These are phyloP conservation scores for Chymomyza procnemis DNA, from an alignment of 2,888 invertebrate genomes.

Conservation along the genomic window DNA sequence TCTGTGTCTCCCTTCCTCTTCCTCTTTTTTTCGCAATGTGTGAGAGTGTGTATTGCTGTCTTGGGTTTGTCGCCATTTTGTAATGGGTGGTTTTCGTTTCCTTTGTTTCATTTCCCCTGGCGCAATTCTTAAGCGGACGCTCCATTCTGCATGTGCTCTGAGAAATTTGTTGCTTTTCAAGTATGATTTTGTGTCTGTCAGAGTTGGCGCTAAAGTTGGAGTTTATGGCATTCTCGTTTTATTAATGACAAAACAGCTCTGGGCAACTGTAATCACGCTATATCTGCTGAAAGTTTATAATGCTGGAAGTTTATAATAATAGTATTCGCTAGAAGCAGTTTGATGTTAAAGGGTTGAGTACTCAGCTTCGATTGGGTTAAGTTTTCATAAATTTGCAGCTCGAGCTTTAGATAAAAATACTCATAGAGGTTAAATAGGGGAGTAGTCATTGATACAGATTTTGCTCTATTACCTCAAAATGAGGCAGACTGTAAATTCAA, in stretches of 20 bases:
- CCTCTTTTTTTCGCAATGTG: slow-evolving; percentile 3
- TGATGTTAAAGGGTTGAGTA: slow-evolving; percentile 6
- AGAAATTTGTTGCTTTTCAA: slow-evolving; percentile 38
- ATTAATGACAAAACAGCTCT: slow-evolving; percentile 39
- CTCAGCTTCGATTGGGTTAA: not conserved
- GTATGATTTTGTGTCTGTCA: slow-evolving; percentile 14
- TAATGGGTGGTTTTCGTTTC: slow-evolving; percentile 23
- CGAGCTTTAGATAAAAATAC: no score
- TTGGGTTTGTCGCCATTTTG: slow-evolving; percentile 64
- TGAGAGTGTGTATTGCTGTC: slow-evolving; percentile 29
- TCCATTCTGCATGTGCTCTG: slow-evolving; percentile 51
- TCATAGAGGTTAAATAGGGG: no score
- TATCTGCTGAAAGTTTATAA: slow-evolving; percentile 71
- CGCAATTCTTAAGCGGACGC: slow-evolving; percentile 36
- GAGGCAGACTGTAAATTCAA: no score
- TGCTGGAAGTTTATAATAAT: slow-evolving; percentile 13
- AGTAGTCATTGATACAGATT: no score
- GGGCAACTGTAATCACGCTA: slow-evolving; percentile 69
- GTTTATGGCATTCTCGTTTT: slow-evolving; percentile 51
- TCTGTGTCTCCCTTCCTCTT: no score
- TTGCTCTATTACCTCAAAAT: no score
- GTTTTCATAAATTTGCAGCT: no score
- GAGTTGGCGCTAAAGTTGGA: slow-evolving; percentile 26
- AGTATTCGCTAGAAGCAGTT: slow-evolving; percentile 46
- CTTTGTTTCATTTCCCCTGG: slow-evolving; percentile 24